These are phyloP conservation scores for Holacanthus passer DNA, from an alignment of 2,113 vertebrate genomes.

Conservation along the genomic window DNA sequence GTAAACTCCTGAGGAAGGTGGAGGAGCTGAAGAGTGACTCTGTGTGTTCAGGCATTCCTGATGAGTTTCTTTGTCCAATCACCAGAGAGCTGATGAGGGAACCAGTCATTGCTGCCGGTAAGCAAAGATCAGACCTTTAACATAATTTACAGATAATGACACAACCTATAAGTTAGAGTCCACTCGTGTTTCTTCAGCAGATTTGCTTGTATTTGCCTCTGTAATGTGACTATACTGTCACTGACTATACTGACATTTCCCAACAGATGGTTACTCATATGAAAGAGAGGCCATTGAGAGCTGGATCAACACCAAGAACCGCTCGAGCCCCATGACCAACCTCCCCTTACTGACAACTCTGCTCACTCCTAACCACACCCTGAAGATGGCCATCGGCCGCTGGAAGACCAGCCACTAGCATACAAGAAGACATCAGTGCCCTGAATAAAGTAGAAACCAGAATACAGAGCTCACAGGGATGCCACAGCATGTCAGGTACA, in stretches of 20 bases:
- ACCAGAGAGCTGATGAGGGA: conserved; percentile 95
- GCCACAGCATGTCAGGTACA: conserved; percentile 7
- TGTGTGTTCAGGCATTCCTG: conserved; percentile 85
- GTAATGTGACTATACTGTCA: background rate
- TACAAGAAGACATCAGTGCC: background rate
- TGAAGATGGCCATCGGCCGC: conserved; percentile 95
- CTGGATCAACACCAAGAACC: conserved; percentile 92
- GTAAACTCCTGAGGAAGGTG: conserved; percentile 90
- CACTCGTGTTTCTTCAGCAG: background rate
- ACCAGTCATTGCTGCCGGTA: conserved; percentile 96
- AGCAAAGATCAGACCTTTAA: background rate
- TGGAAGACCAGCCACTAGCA: conserved; percentile 85
- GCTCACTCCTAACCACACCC: conserved; percentile 93
- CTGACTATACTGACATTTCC: background rate
- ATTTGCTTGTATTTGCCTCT: background rate
- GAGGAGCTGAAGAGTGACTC: conserved; percentile 87
- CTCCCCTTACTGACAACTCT: conserved; percentile 88
- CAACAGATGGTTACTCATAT: conserved; percentile 95
- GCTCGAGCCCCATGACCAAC: conserved; percentile 97
- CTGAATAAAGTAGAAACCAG: conserved; percentile 3
- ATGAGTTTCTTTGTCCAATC: conserved; percentile 97
- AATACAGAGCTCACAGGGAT: background rate
- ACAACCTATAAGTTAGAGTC: background rate
- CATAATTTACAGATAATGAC: background rate
- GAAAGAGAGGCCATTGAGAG: conserved; percentile 93